A percentile compares a stretch with the other conserved stretches of the same genome.
Conservation (phyloP, 1,140 invertebrate genomes). For the Antheraea pernyi region DNA sequence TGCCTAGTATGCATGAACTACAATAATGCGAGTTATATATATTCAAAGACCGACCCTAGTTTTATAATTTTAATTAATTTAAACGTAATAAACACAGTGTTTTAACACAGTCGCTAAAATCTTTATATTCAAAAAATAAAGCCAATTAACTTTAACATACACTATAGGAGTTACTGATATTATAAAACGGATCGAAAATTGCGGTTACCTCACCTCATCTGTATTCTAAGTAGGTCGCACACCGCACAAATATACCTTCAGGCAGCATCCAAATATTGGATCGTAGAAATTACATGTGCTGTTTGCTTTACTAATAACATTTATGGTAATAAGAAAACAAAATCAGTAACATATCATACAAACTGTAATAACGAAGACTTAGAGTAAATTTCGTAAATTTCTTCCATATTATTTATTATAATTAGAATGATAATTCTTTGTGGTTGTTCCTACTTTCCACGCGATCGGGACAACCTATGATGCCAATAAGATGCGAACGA, state of each 20-base stretch:
- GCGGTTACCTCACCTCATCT: constrained; percentile 26
- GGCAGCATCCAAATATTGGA: constrained; percentile 28
- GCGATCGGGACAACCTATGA: no score
- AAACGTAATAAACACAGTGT: no score
- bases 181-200: constrained; percentile 14
- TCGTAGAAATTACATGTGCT: constrained; percentile 15
- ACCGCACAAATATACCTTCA: constrained; percentile 22
- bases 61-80: no score
- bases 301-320: constrained; percentile 12
- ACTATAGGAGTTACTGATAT: constrained; percentile 13
- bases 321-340: constrained; percentile 5
- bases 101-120: no score
- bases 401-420: no score
- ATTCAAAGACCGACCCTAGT: no score
- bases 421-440: no score
- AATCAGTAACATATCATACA: constrained; percentile 1
- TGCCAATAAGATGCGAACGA: no score
- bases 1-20: no score
- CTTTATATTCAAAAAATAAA: no score
- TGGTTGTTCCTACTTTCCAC: no score
- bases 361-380: not conserved
- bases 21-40: no score
- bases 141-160: not conserved
- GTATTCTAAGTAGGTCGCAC: constrained; percentile 28
- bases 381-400: not conserved